Evolutionary conservation across 2,888 invertebrate genomes (phyloP).

Genomic region (Aphodius sticticus): DNA sequence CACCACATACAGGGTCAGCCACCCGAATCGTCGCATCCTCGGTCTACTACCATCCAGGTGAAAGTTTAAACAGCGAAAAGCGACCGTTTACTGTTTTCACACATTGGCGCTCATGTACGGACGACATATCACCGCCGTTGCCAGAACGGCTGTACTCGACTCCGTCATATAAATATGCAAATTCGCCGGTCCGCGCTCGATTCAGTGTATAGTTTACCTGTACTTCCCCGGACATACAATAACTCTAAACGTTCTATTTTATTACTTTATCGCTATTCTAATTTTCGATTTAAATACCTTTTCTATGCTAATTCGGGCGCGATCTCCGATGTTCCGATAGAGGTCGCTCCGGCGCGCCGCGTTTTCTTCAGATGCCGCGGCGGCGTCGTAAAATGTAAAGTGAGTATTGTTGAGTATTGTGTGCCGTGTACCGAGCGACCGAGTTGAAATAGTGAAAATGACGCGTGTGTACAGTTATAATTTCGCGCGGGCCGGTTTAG

Average conservation of each 20-base stretch:
- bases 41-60: conserved; percentile 25
- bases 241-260: conserved; percentile 58
- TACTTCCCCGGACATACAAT: conserved; percentile 52
- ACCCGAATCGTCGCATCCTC: conserved; percentile 14
- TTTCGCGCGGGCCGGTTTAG: conserved; percentile 14
- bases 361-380: conserved; percentile 32
- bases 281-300: conserved; percentile 59
- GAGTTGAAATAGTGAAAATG: conserved; percentile 9
- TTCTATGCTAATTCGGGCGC: conserved; percentile 58
- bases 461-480: conserved; percentile 20
- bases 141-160: conserved; percentile 50
- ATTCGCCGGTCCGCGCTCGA: conserved; percentile 42
- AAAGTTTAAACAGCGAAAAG: conserved; percentile 40
- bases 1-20: not conserved
- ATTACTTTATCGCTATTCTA: conserved; percentile 60
- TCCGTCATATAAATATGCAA: conserved; percentile 57
- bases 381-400: conserved; percentile 56
- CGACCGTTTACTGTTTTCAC: conserved; percentile 56
- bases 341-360: conserved; percentile 5
- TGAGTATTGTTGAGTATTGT: conserved; percentile 53
- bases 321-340: conserved; percentile 52
- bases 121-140: conserved; percentile 43
- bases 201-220: conserved; percentile 45
- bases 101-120: conserved; percentile 55
- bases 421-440: conserved; percentile 32